Evolutionary conservation across 1,140 invertebrate genomes (phyloP), one percentile per base, ranked within the genome.

Genomic region (Nomia melanderi): DNA sequence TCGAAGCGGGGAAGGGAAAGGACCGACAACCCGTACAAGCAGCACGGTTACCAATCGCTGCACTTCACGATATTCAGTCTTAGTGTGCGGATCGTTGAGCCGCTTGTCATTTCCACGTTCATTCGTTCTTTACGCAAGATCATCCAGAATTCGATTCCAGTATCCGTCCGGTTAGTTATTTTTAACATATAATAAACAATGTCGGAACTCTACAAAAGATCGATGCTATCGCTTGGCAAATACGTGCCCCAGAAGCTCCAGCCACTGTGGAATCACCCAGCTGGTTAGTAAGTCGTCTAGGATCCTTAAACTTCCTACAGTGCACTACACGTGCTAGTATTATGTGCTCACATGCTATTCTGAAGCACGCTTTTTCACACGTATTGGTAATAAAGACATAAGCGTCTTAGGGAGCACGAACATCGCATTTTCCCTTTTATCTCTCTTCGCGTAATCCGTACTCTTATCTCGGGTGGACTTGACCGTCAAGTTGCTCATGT

Each of bases 181-280:
- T 53, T 66, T 44, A 36, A 73, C 62, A 63, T 17, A 44, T 12
- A 33, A 25, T 31, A 65, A 27, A 36, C 33, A 56, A 93, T 93
- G 93, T 93, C 93, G 44, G 44, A 85, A 66, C 56, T 96, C 11
- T 97, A 97, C 88, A 94, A 93, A 88, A 93, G 93, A 20, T 86
- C 95, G 9, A 94, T 97, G 90, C 91, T 92, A 44, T 90, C 90
- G 36, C 94, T 95, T 7, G 96, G 97, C 85, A 95, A 94, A 92
- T 93, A 94, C 81, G 96, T 98, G 56, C 97, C 97, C 5, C 88
- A 92, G 36, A 95, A 95, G 89, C 87, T 98, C 41, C 95, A 95
- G 88, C 97, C 97, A 29, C 90, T 98, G 79, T 98, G 97, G 97
- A 95, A 97, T 90, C 97, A 98, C 93, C 95, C 96, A 89, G 97